These are phyloP conservation scores for Megaceryle maxima DNA, from an alignment of 2,113 vertebrate genomes.

Conservation along the genomic window DNA sequence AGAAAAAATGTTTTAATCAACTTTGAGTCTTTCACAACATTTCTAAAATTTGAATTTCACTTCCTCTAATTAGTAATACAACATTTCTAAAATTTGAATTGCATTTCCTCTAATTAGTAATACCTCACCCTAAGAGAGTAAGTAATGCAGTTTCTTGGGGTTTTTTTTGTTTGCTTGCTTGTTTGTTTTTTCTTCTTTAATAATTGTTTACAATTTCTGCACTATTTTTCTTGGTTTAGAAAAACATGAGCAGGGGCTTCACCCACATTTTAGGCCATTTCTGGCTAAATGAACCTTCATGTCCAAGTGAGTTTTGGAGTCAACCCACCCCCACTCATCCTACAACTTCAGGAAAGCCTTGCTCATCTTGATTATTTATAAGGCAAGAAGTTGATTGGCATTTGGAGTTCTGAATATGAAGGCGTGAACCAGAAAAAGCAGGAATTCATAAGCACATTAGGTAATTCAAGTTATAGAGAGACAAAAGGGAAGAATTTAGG, in stretches of 20 bases:
- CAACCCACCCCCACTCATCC: background rate
- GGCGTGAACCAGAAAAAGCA: background rate
- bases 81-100: background rate
- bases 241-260: background rate
- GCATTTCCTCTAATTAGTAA: background rate
- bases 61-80: background rate
- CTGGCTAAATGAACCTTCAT: background rate
- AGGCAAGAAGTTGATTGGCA: background rate
- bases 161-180: no score
- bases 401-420: background rate
- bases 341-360: background rate
- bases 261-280: background rate
- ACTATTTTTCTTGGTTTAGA: background rate
- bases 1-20: background rate
- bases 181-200: background rate
- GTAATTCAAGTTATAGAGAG: background rate
- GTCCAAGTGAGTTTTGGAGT: background rate
- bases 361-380: background rate
- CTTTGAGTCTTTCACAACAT: background rate
- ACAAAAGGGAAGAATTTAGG: background rate
- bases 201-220: background rate
- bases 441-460: background rate
- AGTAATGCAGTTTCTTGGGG: background rate
- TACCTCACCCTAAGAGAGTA: background rate
- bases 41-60: background rate